These are phyloP conservation scores for Caenorhabditis sp. DNA, from an alignment of 2,888 invertebrate genomes.

Conservation along the genomic window DNA sequence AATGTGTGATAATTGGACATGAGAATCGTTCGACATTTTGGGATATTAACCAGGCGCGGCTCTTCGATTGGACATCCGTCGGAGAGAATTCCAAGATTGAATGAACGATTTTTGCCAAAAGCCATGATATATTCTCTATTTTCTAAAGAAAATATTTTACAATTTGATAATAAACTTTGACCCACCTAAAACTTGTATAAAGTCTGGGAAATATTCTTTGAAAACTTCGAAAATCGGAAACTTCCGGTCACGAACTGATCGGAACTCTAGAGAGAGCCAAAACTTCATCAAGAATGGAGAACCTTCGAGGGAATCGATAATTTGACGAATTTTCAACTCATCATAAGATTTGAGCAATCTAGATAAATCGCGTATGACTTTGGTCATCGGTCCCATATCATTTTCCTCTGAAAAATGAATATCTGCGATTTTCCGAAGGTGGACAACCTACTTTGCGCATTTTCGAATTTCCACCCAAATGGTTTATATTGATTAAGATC, in stretches of 20 bases:
- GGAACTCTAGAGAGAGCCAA: background rate
- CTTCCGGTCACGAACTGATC: background rate
- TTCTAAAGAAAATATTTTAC: background rate
- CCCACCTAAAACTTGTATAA: background rate
- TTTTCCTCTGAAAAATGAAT: background rate
- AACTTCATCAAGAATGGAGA: background rate
- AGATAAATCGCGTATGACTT: background rate
- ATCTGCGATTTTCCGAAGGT: background rate
- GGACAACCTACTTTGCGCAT: background rate
- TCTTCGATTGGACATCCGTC: conserved; percentile 34
- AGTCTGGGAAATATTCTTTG: background rate
- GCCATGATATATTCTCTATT: conserved; percentile 9
- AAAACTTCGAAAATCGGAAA: background rate
- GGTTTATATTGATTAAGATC: too few relatives aligned
- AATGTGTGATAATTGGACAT: conserved; percentile 34
- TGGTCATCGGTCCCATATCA: background rate
- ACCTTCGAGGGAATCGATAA: background rate
- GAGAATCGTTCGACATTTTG: conserved; percentile 10
- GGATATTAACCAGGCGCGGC: conserved; percentile 12
- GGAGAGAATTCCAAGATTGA: conserved; percentile 33
- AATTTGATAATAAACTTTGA: background rate
- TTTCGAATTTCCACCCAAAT: background rate
- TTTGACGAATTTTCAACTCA: background rate
- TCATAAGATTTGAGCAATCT: background rate
- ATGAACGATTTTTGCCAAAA: conserved; percentile 26